Evolutionary conservation across 2,113 vertebrate species (phyloP).

Genomic region (Siniperca chuatsi): DNA sequence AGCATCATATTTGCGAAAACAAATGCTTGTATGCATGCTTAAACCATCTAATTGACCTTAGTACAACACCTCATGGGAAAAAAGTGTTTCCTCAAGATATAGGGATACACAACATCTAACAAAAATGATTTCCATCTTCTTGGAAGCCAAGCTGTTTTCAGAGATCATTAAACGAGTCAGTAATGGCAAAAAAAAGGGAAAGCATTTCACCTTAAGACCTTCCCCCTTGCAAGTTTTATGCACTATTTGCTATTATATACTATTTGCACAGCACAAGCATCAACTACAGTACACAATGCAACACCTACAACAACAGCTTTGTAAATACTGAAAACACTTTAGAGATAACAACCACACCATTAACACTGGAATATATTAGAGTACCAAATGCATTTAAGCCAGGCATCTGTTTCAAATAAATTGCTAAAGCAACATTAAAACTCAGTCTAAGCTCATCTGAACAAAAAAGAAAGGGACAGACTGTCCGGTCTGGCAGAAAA

Average conservation of each 20-base stretch:
- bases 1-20: conserved; percentile 17
- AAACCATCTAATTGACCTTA: conserved; percentile 25
- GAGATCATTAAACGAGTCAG: conserved; percentile 2
- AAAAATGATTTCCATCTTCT: conserved; percentile 6
- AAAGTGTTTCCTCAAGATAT: background rate
- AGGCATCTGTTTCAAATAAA: conserved; percentile 23
- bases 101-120: background rate
- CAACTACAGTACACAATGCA: conserved; percentile 18
- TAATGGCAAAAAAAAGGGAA: background rate
- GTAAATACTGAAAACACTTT: background rate
- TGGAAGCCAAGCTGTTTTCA: background rate
- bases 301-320: background rate
- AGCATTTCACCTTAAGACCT: conserved; percentile 26
- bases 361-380: background rate
- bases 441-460: background rate
- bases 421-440: conserved; percentile 22
- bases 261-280: background rate
- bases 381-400: conserved; percentile 14
- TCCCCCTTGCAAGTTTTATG: conserved; percentile 1
- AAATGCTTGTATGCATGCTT: background rate
- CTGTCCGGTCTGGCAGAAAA: conserved; percentile 32
- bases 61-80: background rate
- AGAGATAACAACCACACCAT: conserved; percentile 9
- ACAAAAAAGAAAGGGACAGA: conserved; percentile 1
- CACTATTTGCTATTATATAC: background rate